These are phyloP conservation scores for Amazona ochrocephala DNA, from an alignment of 2,797 vertebrate genomes.

Conservation along the genomic window DNA sequence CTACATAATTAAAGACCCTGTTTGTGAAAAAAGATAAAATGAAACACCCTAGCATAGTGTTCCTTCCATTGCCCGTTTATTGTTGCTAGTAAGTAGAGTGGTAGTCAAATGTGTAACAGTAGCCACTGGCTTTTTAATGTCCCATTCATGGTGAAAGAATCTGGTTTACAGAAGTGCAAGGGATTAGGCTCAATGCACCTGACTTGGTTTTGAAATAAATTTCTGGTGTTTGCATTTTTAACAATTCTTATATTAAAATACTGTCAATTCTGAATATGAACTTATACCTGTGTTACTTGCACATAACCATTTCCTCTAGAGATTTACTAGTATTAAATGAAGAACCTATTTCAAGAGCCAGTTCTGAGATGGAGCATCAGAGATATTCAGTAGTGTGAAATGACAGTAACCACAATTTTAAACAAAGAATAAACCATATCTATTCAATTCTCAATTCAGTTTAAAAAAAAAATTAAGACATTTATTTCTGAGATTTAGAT, in stretches of 20 bases:
- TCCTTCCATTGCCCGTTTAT: neutral
- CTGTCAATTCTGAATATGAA: neutral
- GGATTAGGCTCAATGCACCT: fast-evolving
- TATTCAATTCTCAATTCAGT: neutral
- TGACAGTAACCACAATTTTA: neutral
- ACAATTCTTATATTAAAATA: neutral
- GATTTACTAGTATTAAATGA: neutral
- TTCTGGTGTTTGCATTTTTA: neutral
- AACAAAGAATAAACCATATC: neutral
- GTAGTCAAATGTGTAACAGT: neutral
- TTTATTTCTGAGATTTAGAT: neutral
- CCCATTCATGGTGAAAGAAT: neutral
- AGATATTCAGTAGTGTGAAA: neutral
- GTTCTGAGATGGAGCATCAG: neutral
- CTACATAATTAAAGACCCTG: slow-evolving; percentile 17
- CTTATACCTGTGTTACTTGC: neutral
- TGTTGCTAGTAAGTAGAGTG: neutral
- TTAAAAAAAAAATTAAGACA: neutral
- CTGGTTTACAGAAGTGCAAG: neutral
- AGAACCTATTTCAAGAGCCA: neutral
- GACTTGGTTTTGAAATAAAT: neutral
- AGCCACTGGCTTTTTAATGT: neutral
- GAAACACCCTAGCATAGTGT: neutral
- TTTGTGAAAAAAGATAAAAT: neutral
- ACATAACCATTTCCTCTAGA: neutral